Conservation (phyloP, 2,113 vertebrate species). For the Haemorhous mexicanus region DNA sequence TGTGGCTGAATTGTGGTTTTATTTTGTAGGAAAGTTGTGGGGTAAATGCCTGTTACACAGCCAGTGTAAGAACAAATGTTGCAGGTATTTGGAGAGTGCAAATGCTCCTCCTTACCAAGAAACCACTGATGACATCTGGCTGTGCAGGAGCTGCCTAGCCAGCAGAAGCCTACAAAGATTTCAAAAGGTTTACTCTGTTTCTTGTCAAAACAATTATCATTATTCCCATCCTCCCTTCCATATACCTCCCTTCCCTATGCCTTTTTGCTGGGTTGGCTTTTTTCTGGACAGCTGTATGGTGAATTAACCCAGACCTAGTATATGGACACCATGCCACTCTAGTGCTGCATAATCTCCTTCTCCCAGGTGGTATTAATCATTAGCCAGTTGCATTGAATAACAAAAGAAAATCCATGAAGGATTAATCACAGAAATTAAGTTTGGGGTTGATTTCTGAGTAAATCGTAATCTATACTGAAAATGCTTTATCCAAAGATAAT, state of each 20-base stretch:
- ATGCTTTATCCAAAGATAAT: slow-evolving; percentile 54
- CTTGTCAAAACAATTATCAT: not conserved
- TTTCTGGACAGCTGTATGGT: not conserved
- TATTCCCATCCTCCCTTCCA: not conserved
- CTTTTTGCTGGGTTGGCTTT: not conserved
- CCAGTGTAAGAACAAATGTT: not conserved
- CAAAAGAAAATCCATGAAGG: slow-evolving; percentile 48
- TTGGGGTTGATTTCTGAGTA: slow-evolving; percentile 30
- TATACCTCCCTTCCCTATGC: not conserved
- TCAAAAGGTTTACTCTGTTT: not conserved
- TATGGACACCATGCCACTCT: not conserved
- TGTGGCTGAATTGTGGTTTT: not conserved
- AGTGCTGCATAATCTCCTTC: slow-evolving; percentile 23
- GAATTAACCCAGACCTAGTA: not conserved
- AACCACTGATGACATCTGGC: not conserved
- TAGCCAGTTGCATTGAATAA: slow-evolving; percentile 38
- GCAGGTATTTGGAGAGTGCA: not conserved
- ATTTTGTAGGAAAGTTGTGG: not conserved
- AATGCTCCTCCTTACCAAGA: not conserved
- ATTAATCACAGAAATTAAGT: slow-evolving; percentile 54
- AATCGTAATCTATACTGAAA: slow-evolving; percentile 58
- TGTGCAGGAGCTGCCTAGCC: not conserved
- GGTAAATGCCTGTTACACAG: not conserved
- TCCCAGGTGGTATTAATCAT: slow-evolving; percentile 48
- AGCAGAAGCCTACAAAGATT: not conserved